These are phyloP conservation scores for Nymphalis urticae DNA, from an alignment of 2,888 invertebrate genomes.

Conservation along the genomic window DNA sequence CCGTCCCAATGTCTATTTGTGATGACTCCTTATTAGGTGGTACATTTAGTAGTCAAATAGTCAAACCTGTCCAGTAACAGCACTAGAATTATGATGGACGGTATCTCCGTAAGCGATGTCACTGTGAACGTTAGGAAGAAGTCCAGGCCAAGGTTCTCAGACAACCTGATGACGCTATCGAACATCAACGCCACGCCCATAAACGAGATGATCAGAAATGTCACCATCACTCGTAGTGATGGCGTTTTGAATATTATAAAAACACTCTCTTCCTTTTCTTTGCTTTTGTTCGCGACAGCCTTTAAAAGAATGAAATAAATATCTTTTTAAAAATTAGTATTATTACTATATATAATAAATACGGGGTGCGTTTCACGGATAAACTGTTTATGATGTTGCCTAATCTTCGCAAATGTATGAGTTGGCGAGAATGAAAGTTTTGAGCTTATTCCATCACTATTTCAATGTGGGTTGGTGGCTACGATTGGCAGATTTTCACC, in stretches of 20 bases:
- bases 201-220: slow-evolving; percentile 48
- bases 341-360: not conserved
- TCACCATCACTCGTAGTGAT: slow-evolving; percentile 48
- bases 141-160: slow-evolving; percentile 59
- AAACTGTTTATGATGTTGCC: too few relatives aligned
- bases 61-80: slow-evolving; percentile 49
- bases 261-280: slow-evolving; percentile 50
- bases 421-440: too few relatives aligned
- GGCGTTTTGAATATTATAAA: slow-evolving; percentile 46
- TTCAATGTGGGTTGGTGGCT: too few relatives aligned
- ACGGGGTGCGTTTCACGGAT: not conserved
- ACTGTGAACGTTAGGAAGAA: slow-evolving; percentile 62
- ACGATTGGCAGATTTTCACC: too few relatives aligned
- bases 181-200: slow-evolving; percentile 54
- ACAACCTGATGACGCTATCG: slow-evolving; percentile 60
- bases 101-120: slow-evolving; percentile 59
- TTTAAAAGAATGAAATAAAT: slow-evolving; percentile 32
- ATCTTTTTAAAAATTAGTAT: not conserved
- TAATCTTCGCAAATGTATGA: too few relatives aligned
- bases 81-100: slow-evolving; percentile 47
- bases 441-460: too few relatives aligned
- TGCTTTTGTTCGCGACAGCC: slow-evolving; percentile 43
- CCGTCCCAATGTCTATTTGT: too few relatives aligned
- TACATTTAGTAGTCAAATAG: not conserved
- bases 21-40: too few relatives aligned